Evolutionary conservation across 2,888 invertebrate genomes (phyloP).

Genomic region (Callyntrura sp.): DNA sequence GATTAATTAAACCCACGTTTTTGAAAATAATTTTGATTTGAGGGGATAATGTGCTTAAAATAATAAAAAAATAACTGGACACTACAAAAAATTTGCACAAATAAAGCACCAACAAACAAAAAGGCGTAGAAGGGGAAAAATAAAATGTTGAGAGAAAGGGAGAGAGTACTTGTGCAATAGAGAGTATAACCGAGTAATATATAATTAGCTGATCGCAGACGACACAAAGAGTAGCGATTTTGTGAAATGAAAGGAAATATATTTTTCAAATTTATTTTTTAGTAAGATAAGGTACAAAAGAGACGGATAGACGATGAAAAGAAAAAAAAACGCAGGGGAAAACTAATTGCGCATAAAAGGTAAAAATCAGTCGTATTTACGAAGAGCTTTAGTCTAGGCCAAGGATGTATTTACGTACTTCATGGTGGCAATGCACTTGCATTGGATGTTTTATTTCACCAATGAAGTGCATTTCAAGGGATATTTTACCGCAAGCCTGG

Average conservation of each 20-base stretch:
- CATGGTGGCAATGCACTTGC: too few relatives aligned
- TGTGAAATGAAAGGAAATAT: not conserved
- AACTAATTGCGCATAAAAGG: too few relatives aligned
- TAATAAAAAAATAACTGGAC: not conserved
- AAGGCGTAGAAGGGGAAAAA: not conserved
- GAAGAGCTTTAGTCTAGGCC: too few relatives aligned
- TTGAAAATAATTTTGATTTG: too few relatives aligned
- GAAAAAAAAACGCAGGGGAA: not conserved
- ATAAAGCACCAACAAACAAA: slow-evolving; percentile 31
- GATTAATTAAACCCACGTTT: not conserved
- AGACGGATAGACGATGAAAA: not conserved
- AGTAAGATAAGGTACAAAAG: not conserved
- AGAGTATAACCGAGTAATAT: not conserved
- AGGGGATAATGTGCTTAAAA: not conserved
- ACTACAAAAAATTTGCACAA: slow-evolving; percentile 19
- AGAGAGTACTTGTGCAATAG: not conserved
- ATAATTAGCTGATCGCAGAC: slow-evolving; percentile 39
- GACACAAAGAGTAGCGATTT: slow-evolving; percentile 45
- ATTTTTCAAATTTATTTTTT: not conserved
- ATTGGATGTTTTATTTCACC: too few relatives aligned
- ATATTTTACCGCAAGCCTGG: too few relatives aligned
- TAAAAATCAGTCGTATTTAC: too few relatives aligned
- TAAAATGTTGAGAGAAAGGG: not conserved
- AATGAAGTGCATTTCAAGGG: too few relatives aligned
- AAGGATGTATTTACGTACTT: too few relatives aligned